Evolutionary conservation across 2,113 vertebrate species (phyloP).

Genomic region (Zingel zingel): DNA sequence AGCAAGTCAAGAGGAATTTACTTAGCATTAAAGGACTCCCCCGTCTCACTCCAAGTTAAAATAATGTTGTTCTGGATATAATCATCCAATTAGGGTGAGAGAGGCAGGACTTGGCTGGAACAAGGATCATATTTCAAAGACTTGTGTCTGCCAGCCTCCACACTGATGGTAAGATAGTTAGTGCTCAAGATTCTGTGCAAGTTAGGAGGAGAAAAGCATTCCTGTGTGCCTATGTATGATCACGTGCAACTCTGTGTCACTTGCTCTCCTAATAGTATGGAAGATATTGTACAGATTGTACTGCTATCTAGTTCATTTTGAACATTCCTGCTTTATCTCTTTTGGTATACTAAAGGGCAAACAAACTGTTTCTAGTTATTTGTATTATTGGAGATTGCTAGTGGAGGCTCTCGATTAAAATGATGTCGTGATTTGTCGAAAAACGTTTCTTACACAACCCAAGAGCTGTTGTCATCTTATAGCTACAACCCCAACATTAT

Average conservation of each 20-base stretch:
- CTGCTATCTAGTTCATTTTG: constrained; percentile 59
- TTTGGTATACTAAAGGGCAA: constrained; percentile 15
- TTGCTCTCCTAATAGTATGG: constrained; percentile 51
- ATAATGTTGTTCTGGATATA: constrained; percentile 90
- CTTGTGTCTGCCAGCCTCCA: constrained; percentile 84
- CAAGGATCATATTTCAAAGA: constrained; percentile 89
- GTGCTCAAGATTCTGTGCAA: constrained; percentile 48
- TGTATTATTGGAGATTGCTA: constrained; percentile 5
- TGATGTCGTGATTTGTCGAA: neutral
- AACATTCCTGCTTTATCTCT: constrained; percentile 53
- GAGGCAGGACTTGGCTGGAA: constrained; percentile 84
- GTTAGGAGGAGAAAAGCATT: constrained; percentile 57
- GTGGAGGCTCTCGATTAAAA: neutral
- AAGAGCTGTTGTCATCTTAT: neutral
- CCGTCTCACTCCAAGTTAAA: constrained; percentile 79
- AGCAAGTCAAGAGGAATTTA: constrained; percentile 83
- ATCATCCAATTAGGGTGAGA: constrained; percentile 85
- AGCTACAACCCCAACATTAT: neutral
- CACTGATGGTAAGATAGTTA: constrained; percentile 85
- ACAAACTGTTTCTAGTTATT: constrained; percentile 1
- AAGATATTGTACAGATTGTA: constrained; percentile 53
- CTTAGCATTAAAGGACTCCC: constrained; percentile 77
- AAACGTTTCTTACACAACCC: neutral
- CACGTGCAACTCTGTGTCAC: constrained; percentile 48
- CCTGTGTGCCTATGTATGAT: constrained; percentile 49